Base-by-base conservation (phyloP, 2,888 invertebrate genomes). In the Stenodema calcarata region DNA sequence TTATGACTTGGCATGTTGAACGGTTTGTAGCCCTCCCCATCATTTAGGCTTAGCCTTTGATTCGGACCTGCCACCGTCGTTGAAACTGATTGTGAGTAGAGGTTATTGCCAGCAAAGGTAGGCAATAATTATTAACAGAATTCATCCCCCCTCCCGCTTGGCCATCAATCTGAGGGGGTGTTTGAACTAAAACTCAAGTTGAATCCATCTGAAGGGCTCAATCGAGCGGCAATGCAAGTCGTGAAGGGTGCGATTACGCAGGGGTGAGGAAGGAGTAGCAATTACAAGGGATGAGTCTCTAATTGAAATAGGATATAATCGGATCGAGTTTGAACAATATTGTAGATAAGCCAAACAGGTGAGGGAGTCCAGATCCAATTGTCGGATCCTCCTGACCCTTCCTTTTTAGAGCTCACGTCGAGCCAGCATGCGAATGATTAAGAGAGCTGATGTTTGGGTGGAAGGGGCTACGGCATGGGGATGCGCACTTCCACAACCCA, bases 261-360 rank as follows among this genome's bases (percentile, higher is more conserved):
- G 30, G 41, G 41, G 18, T 41, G 73, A 75, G 18, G 73, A 30
- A 41, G 35, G 18, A 35, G 41, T 28, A 35, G 73, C 73, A 75
- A 75, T 75, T 75, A 75, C 35, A 75, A 35, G 35, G 73, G 73
- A 75, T 75, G 73, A 75, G 73, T 41, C 73, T 16, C 73, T 41
- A 75, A 75, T 75, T 75, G 73, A 75, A 75, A 75, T 41, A 41
- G 73, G 35, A 41, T n/a, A 41, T 75, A 75, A 75, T 75, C 73
- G 73, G 73, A 75, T 75, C 73, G 41, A n/a, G 30, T 75, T 35
- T 18, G 30, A 41, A 41, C 73, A 75, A 75, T 75, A 41, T 75
- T 75, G 23, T 62, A 62, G 23, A 62, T 27, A 18, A 62, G 62
- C 62, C 12, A 62, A 62, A 23, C 62, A 62, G 62, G 62, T 62